These are phyloP conservation scores for Bolinopsis microptera DNA, from an alignment of 37 sponge, comb jelly and placozoan genomes.

Conservation along the genomic window DNA sequence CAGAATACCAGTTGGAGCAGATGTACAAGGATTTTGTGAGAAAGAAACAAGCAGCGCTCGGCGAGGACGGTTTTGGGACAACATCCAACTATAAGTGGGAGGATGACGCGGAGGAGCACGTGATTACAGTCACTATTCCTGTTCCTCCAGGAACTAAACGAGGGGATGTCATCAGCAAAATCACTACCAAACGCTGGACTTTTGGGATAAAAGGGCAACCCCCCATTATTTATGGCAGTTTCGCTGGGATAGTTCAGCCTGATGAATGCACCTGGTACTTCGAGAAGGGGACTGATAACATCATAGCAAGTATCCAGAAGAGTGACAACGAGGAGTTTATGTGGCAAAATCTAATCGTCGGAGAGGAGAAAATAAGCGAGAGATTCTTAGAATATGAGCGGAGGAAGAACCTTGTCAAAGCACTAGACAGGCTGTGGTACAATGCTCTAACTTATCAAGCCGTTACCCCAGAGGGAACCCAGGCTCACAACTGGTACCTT, in stretches of 20 bases:
- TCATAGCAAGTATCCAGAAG: slow-evolving; percentile 64
- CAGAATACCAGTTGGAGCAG: background rate
- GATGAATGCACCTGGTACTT: slow-evolving; percentile 67
- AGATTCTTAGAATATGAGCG: slow-evolving; percentile 5
- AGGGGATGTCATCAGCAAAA: slow-evolving; percentile 23
- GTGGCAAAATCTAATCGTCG: slow-evolving; percentile 60
- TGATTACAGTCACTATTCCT: slow-evolving; percentile 58
- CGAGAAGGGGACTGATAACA: slow-evolving; percentile 9
- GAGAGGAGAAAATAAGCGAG: slow-evolving; percentile 58
- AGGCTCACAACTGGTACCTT: slow-evolving; percentile 1
- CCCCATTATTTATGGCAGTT: slow-evolving; percentile 44
- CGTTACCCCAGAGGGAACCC: slow-evolving; percentile 52
- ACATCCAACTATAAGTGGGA: slow-evolving; percentile 65
- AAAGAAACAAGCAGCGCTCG: slow-evolving; percentile 24
- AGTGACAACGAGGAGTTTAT: background rate
- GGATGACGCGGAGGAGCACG: slow-evolving; percentile 66
- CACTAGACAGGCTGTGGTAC: slow-evolving; percentile 28
- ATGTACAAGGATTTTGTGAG: slow-evolving; percentile 44
- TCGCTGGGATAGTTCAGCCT: slow-evolving; percentile 37
- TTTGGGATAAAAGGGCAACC: slow-evolving; percentile 51
- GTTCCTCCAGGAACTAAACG: slow-evolving; percentile 63
- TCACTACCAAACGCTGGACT: slow-evolving; percentile 40
- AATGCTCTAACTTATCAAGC: slow-evolving; percentile 47
- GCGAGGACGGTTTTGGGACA: slow-evolving; percentile 34
- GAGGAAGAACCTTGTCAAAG: background rate